Base-by-base conservation (phyloP, 2,797 vertebrate species). In the Cephalopachus bancanus region DNA sequence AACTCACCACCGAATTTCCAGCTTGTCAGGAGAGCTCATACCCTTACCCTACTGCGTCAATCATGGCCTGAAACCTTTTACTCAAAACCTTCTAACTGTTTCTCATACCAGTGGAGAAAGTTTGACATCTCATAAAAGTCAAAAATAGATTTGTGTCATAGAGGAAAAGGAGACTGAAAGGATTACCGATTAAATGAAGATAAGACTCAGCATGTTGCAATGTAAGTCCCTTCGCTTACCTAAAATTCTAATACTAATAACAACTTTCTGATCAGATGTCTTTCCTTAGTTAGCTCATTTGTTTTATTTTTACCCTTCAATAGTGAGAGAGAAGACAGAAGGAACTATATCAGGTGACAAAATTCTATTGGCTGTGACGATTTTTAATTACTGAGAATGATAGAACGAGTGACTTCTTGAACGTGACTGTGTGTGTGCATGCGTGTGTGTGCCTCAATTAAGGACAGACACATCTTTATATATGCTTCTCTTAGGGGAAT, bases 81-180 rank as follows among this genome's bases (percentile, higher is more conserved):
- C 95, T 98, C 97, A 59, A 87, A 95, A 93, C 86, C 93, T 92
- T 69, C 3, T 0, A 94, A 97, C 95, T 94, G 75, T 96, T 98
- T 97, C 98, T 98, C 97, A 98, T 97, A 95, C 87, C 93, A n/a
- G 94, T 94, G 7, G 7, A 95, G 96, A 94, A 97, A 96, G 95
- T 95, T 72, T 98, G 98, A 98, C 98, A 97, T 96, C 91, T 97
- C 97, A 92, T 97, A 98, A 98, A 98, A 97, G 95, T 97, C 97
- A 97, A 89, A 98, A 98, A 94, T 95, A 0, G 97, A 94, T 97
- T 97, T 95, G 84, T 96, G 96, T 72, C 94, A 65, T 1, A 51
- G 92, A 96, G 64, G 67, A 91, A 97, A 89, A 96, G 89, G 57
- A 93, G 80, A 95, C 49, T 24, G 64, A 96, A 96, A 97, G 86